Evolutionary conservation across 2,113 vertebrate species (phyloP), one percentile per base, ranked within the genome.

Genomic region (Hucho hucho): DNA sequence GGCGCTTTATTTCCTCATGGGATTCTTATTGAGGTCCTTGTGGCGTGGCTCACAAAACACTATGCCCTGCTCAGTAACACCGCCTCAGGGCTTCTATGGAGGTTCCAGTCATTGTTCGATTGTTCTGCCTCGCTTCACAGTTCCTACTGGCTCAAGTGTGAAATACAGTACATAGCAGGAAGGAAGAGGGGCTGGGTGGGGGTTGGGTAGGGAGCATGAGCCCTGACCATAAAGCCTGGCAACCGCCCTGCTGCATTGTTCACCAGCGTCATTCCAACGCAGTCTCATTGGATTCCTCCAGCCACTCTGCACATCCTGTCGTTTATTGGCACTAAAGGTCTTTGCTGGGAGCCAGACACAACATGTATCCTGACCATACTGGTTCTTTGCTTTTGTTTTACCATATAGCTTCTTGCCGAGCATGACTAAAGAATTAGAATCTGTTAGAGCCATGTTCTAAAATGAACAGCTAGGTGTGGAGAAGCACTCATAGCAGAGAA

Each of bases 111-210:
- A 91, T 91, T 91, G 90, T 89, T 86, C 88, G 87, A 93, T 93
- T 93, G 92, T 93, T 91, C 85, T 81, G 77, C 83, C 74, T 83
- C 26, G 63, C 79, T 82, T 84, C 82, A 76, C 69, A 86, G 71
- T 87, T 86, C 75, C 64, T 82, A 87, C 81, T 74, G 88, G 90
- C 88, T 88, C 87, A 75, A 91, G 91, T 92, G 92, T 93, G 92
- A 91, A 89, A 87, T 93, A 91, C 89, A 91, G 90, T 91, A 88
- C 89, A 87, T 85, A 71, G 83, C 91, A 93, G 93, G 93, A 93
- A 94, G 93, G 92, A 94, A 94, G 91, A 88, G 90, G 90, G 90
- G 84, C 85, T 81, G 78, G 83, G 75, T 82, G 81, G 91, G 83
- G 91, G 88, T 87, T 88, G 88, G 58, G 49, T 14, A 53, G 49